Evolutionary conservation across 2,888 invertebrate genomes (phyloP), one percentile per base, ranked within the genome.

Genomic region (Tanypteryx hageni): DNA sequence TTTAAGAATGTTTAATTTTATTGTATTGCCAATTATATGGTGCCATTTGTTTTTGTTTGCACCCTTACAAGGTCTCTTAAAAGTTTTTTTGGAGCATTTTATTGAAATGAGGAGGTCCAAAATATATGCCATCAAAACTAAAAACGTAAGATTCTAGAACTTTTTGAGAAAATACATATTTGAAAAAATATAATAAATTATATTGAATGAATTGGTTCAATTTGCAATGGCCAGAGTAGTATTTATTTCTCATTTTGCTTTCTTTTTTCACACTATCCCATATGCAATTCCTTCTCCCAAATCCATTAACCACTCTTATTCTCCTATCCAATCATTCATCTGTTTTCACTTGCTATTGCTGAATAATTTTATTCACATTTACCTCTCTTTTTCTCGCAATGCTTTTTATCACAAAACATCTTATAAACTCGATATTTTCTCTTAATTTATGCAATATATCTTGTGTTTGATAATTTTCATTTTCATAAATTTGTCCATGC

Each of bases 161-260:
- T 27, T 27, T 27, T 76, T 13, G 13, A 76, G 11, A 76, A 27
- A 27, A 16, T 22, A 22, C 22, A 27, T 76, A n/a, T 44, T 44
- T 44, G 44, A 44, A 44, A 44, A 44, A 83, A 83, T 18, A 83
- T 57, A 83, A 13, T 13, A 44, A 57, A 16, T 83, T 56, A 57
- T 64, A 56, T 57, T 56, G 83, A 83, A 83, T 83, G 83, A 83
- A 89, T 68, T 89, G 64, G 64, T 44, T 56, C 44, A 89, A 89
- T 89, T 64, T 89, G 61, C 68, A 89, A 89, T 89, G 61, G 68
- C 64, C 89, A 44, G 89, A 93, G 93, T 93, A 93, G 93, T 94
- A 93, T 94, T 93, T 93, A 92, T 92, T 92, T 93, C 93, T 93
- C 92, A 93, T 89, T 93, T 93, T 86, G 92, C 93, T 93, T 93